Base-by-base conservation (phyloP, 1,140 invertebrate species). In the Phenacoccus solenopsis region DNA sequence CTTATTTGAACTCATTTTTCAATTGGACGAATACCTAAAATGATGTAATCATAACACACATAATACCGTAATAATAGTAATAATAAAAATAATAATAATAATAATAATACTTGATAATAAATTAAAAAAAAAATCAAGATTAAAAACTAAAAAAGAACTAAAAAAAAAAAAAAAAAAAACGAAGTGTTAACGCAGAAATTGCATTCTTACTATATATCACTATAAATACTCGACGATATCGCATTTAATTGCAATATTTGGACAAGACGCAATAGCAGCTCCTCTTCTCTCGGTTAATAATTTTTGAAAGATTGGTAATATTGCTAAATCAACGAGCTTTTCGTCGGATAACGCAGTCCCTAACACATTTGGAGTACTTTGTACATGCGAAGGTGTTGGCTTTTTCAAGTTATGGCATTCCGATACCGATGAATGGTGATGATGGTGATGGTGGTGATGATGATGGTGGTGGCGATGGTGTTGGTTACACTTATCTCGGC, bases 211-310 rank as follows among this genome's bases (percentile, higher is more conserved):
- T 28, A 20, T 16, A 13, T 7, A 1, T 16, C 13, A 57, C 28
- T 74, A 95, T 78, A 95, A 86, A 80, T 94, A 94, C 77, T 94
- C 92, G 73, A 95, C 92, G 74, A 96, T 94, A 83, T 96, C 93
- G 83, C 93, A 95, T 80, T 94, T 96, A 74, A 96, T 93, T 30
- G 91, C 92, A 80, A 94, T 93, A 82, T 94, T 94, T 7, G 92
- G 92, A 80, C 92, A 94, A 73, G 91, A 94, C 73, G 91, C 85
- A 68, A 93, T 90, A 69, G 88, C 88, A n/a, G 85, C 84, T 59
- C 88, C 71, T 75, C 89, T 88, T 72, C 90, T 82, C 76, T 93
- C 90, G 22, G 89, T 91, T 56, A 93, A 82, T 3, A 93, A 82
- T 79, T 93, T 93, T 74, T 93, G 90, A 81, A 94, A 94, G 77